Evolutionary conservation across 2,888 invertebrate genomes (phyloP).

Genomic region (Bimastos eiseni): DNA sequence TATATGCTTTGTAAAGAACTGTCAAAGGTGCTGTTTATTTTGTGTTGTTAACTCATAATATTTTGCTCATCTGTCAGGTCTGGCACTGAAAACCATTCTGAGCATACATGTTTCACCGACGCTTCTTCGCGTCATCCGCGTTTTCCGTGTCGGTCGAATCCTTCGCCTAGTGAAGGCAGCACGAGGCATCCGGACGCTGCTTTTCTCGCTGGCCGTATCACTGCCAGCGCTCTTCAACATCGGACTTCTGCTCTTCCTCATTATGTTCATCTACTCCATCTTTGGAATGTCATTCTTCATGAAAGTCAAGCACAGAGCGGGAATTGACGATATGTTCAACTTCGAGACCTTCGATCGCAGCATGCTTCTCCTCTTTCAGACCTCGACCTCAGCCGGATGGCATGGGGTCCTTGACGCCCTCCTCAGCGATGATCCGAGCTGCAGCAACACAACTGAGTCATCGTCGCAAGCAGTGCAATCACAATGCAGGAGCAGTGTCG

Average conservation of each 20-base stretch:
- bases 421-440: conserved; percentile 71
- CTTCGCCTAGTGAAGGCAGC: conserved; percentile 96
- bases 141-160: conserved; percentile 96
- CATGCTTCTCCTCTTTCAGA: conserved; percentile 96
- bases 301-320: conserved; percentile 92
- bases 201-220: conserved; percentile 97
- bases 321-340: conserved; percentile 92
- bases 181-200: conserved; percentile 92
- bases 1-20: neutral
- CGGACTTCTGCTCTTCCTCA: conserved; percentile 92
- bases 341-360: conserved; percentile 98
- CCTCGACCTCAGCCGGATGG: conserved; percentile 74
- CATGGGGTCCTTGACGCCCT: conserved; percentile 91
- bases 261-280: conserved; percentile 99
- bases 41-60: neutral
- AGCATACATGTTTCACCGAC: conserved; percentile 97
- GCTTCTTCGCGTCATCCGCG: conserved; percentile 92
- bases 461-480: neutral
- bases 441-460: neutral
- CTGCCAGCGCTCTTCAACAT: conserved; percentile 98
- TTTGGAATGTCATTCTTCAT: conserved; percentile 99
- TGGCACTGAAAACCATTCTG: conserved; percentile 83
- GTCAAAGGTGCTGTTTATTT: neutral
- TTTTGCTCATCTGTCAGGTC: neutral
- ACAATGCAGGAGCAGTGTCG: conserved; percentile 86